Evolutionary conservation across 1,140 invertebrate species (phyloP).

Genomic region (Papilio polyxenes): DNA sequence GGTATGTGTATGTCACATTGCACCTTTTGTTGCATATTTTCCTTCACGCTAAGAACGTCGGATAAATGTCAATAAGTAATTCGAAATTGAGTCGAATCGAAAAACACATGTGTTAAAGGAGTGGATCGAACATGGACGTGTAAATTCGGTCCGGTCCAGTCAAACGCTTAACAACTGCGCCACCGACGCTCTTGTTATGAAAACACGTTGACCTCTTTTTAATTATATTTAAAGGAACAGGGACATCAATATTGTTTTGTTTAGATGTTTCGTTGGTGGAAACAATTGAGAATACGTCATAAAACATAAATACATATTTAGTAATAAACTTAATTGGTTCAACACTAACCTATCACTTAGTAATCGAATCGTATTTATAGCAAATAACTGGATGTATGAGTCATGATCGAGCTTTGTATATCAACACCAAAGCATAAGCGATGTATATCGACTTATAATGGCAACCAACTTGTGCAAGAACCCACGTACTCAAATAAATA

Average conservation of each 20-base stretch:
- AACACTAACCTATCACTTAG: neutral
- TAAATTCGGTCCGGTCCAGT: no score
- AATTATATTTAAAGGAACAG: no score
- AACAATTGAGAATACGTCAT: neutral
- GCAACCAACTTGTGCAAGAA: conserved; percentile 70
- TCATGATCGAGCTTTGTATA: conserved; percentile 62
- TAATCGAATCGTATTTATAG: conserved; percentile 26
- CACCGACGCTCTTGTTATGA: no score
- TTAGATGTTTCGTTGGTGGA: neutral
- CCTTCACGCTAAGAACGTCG: no score
- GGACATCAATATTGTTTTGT: neutral
- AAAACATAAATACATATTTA: neutral
- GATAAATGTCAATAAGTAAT: no score
- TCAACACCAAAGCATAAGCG: conserved; percentile 48
- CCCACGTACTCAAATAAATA: conserved; percentile 76
- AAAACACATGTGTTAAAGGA: no score
- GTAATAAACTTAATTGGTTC: neutral
- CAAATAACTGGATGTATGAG: conserved; percentile 44
- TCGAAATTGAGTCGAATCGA: no score
- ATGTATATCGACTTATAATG: conserved; percentile 47
- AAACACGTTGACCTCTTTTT: no score
- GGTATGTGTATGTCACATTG: no score
- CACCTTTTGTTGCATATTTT: no score
- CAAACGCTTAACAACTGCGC: no score
- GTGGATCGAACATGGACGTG: no score